Base-by-base conservation (phyloP, 2,113 vertebrate species). In the Thermophis baileyi region DNA sequence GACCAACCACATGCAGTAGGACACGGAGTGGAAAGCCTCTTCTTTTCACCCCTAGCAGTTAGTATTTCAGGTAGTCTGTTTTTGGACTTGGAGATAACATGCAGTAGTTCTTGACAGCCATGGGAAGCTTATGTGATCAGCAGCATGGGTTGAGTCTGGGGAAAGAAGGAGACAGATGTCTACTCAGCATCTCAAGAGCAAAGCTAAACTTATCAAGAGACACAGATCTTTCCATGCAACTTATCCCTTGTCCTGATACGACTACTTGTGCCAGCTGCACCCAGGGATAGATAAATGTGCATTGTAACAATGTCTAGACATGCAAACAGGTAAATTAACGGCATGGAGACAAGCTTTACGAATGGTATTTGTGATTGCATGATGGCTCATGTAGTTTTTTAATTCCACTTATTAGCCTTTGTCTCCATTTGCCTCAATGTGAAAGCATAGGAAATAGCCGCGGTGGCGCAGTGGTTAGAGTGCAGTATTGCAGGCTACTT, bases 381-480 rank as follows among this genome's bases (percentile, higher is more conserved):
- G n/a, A 44, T 51, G 8, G 60, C 25, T 87, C 47, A 20, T 91
- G 30, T 51, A 88, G 51, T 47, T 53, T 53, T 74, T 53, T 30
- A n/a, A 91, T 27, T 88, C 53, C 25, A 40, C 85, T 30, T 40
- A 69, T 69, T 12, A 51, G 27, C 47, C 24, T 94, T 94, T 89
- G 91, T 91, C 85, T 90, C 93, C 20, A 92, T 95, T 97, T 96
- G 94, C 91, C 93, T 95, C 94, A 95, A 9, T 22, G 18, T 81
- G 74, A 81, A 40, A 44, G 7, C 6, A 22, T 81, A 44, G 7
- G 35, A 22, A 81, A 81, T 81, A 81, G 18, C 18, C 69, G n/a
- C n/a, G n/a, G n/a, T n/a, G n/a, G n/a, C n/a, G n/a, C n/a, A n/a
- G n/a, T n/a, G n/a, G n/a, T n/a, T n/a, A n/a, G n/a, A n/a, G n/a